These are phyloP conservation scores for Pitta sordida DNA, from an alignment of 2,113 vertebrate genomes.

Conservation along the genomic window DNA sequence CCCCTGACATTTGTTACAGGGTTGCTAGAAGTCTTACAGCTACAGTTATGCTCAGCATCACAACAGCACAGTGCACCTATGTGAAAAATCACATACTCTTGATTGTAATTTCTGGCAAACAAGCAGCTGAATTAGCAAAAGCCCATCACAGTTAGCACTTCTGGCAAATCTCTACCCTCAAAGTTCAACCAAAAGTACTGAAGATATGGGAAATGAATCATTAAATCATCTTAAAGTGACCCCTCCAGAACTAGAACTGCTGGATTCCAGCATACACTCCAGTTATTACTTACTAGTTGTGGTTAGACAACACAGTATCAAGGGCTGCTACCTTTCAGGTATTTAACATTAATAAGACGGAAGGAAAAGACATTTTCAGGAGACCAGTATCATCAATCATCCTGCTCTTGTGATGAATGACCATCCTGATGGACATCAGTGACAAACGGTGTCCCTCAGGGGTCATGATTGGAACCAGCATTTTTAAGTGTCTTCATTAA, in stretches of 20 bases:
- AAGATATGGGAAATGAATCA: not conserved
- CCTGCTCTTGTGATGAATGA: not conserved
- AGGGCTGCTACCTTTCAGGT: not conserved
- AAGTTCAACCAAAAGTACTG: not conserved
- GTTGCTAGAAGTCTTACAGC: not conserved
- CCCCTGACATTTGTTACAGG: not conserved
- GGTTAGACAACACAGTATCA: not conserved
- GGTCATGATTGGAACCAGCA: accelerated
- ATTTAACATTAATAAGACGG: not conserved
- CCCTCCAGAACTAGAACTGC: not conserved
- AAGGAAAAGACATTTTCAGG: not conserved
- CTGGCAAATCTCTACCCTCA: not conserved
- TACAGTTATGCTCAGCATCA: not conserved
- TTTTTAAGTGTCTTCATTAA: not conserved
- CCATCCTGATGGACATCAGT: accelerated
- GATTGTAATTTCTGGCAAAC: not conserved
- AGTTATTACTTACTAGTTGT: not conserved
- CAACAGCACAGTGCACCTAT: not conserved
- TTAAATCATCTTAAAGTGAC: not conserved
- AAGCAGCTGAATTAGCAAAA: not conserved
- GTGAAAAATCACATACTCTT: not conserved
- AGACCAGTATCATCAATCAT: not conserved
- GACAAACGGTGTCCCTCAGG: not conserved
- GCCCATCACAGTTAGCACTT: not conserved
- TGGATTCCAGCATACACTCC: not conserved